These are phyloP conservation scores for Rissa tridactyla DNA, from an alignment of 2,113 vertebrate species.

Conservation along the genomic window DNA sequence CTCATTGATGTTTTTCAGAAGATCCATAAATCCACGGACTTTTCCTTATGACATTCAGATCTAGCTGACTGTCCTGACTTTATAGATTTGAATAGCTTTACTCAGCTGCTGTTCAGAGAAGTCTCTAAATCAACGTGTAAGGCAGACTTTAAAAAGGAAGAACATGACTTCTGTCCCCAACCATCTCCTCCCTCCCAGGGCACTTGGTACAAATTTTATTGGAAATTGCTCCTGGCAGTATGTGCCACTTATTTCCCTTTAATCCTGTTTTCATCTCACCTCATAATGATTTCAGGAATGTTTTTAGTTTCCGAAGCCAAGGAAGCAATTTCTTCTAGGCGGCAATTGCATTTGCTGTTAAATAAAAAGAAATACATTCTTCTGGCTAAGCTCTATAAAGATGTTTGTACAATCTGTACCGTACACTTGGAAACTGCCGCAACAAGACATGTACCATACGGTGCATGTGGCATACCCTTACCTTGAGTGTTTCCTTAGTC, in stretches of 20 bases:
- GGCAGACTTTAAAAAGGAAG: background rate
- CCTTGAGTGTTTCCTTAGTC: background rate
- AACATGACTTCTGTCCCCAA: background rate
- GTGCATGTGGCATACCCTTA: background rate
- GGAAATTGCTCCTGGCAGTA: background rate
- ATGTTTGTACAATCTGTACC: constrained; percentile 40
- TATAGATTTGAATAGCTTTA: background rate
- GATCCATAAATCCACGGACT: background rate
- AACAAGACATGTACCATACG: constrained; percentile 19
- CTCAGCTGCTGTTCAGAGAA: background rate
- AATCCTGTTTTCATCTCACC: constrained; percentile 53
- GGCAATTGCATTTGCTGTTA: constrained; percentile 22
- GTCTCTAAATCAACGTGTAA: background rate
- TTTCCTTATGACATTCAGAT: background rate
- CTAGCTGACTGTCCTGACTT: background rate
- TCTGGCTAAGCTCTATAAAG: constrained; percentile 1
- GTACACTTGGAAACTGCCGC: background rate
- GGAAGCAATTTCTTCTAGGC: background rate
- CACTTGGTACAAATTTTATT: background rate
- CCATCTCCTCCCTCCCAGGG: background rate
- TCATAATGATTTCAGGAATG: constrained; percentile 51
- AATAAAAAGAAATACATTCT: constrained; percentile 34
- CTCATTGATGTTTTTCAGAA: background rate
- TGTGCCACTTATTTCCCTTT: constrained; percentile 18
- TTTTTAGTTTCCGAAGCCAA: constrained; percentile 49